A percentile compares a stretch with the other conserved stretches of the same genome.
Evolutionary conservation across 1,140 invertebrate genomes (phyloP).

Genomic region (Whitmania pigra): DNA sequence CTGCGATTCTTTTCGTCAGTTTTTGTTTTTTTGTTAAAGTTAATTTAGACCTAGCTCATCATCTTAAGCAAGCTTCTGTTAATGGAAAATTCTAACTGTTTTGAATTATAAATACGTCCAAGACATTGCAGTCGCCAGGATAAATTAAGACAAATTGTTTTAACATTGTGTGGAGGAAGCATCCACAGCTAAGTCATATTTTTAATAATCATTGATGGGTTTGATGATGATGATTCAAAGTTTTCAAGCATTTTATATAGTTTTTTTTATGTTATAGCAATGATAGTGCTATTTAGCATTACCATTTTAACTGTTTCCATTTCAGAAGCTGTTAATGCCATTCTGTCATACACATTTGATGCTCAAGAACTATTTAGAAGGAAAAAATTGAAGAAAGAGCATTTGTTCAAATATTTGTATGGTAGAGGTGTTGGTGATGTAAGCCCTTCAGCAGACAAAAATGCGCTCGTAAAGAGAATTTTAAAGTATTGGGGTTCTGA

Average conservation of each 20-base stretch:
- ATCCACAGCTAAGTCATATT: neutral
- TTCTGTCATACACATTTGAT: slow-evolving; percentile 1
- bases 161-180: no score
- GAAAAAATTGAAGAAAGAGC: slow-evolving; percentile 11
- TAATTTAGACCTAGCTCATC: neutral
- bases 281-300: neutral
- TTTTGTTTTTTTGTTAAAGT: neutral
- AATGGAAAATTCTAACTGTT: no score
- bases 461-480: neutral
- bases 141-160: neutral
- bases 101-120: neutral
- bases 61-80: no score
- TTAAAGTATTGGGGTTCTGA: slow-evolving; percentile 10
- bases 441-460: neutral
- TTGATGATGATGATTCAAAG: neutral
- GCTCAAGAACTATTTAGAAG: neutral
- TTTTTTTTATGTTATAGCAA: neutral
- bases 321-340: neutral
- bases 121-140: neutral
- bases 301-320: neutral
- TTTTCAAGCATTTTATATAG: neutral
- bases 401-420: neutral
- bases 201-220: neutral
- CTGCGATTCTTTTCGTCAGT: neutral
- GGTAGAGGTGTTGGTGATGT: neutral